These are phyloP conservation scores for Diplosoma virens DNA, from an alignment of 23 tunicate genomes.

Conservation along the genomic window DNA sequence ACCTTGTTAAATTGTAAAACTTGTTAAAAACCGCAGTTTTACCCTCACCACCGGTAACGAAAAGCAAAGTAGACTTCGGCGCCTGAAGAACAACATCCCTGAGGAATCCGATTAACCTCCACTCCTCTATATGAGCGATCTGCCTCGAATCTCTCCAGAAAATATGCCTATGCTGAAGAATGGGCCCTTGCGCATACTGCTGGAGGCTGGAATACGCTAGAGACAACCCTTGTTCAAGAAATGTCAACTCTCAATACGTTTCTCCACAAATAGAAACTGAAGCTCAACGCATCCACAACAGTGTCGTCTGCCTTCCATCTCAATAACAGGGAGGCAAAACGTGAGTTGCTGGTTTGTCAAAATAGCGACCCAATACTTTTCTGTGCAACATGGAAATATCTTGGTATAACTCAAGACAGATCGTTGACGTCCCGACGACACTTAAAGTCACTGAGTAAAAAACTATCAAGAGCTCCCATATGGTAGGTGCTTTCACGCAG, in stretches of 20 bases:
- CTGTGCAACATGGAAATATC: background rate
- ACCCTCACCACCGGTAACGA: slow-evolving; percentile 27
- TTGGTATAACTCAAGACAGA: slow-evolving; percentile 19
- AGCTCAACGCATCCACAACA: slow-evolving; percentile 14
- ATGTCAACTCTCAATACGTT: background rate
- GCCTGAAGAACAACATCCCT: slow-evolving; percentile 24
- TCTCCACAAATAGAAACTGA: slow-evolving; percentile 10
- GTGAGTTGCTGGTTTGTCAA: background rate
- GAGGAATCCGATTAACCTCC: slow-evolving; percentile 22
- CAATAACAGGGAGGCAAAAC: background rate
- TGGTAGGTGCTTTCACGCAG: no score
- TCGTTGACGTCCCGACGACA: slow-evolving; percentile 1
- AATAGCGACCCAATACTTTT: background rate
- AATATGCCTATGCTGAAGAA: slow-evolving; percentile 13
- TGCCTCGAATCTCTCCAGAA: background rate
- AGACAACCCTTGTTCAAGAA: background rate
- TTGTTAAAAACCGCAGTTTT: slow-evolving; percentile 24
- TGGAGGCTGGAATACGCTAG: background rate
- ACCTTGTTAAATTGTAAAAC: no score
- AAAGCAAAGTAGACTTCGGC: slow-evolving; percentile 20
- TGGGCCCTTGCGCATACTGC: background rate
- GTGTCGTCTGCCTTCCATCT: slow-evolving; percentile 18
- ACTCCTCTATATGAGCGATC: slow-evolving; percentile 14
- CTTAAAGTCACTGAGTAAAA: background rate
- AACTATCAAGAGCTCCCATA: no score